phyloP scores from a whole-genome alignment of 2,797 vertebrate species.

The Hydrophis major region DNA sequence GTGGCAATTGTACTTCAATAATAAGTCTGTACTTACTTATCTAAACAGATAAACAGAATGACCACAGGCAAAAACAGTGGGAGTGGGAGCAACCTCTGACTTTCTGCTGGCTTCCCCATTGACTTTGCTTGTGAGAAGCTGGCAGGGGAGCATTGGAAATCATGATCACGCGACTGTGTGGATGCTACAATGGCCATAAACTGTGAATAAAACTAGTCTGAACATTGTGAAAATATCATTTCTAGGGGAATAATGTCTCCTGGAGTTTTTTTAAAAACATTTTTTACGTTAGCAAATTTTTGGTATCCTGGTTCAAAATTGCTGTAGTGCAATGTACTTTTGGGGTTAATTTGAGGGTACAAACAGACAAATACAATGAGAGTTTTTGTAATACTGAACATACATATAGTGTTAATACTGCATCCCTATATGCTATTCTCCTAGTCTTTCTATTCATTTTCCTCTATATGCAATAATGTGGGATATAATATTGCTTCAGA shows the following conservation, averaged over 20 bases:
- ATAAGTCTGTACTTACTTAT: not conserved
- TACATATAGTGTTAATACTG: not conserved
- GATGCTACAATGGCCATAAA: not conserved
- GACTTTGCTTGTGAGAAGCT: not conserved
- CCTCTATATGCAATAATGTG: not conserved
- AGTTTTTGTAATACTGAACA: not conserved
- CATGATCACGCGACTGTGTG: not conserved
- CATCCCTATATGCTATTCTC: not conserved
- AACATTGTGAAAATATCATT: not conserved
- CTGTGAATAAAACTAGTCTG: not conserved
- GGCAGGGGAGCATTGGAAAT: not conserved
- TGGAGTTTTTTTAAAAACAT: not conserved
- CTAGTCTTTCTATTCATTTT: not conserved
- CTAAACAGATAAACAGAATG: not conserved
- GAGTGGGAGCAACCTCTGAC: not conserved
- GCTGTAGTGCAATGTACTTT: not conserved
- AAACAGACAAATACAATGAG: not conserved
- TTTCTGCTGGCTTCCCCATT: not conserved
- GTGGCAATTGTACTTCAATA: not conserved
- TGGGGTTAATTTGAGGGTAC: not conserved
- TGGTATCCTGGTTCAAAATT: not conserved
- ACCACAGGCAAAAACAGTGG: not conserved
- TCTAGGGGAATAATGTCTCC: not conserved
- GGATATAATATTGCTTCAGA: not conserved
- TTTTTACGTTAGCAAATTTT: not conserved